Evolutionary conservation across 1,140 invertebrate species (phyloP), one percentile per base, ranked within the genome.

Genomic region (Drosophila subobscura): DNA sequence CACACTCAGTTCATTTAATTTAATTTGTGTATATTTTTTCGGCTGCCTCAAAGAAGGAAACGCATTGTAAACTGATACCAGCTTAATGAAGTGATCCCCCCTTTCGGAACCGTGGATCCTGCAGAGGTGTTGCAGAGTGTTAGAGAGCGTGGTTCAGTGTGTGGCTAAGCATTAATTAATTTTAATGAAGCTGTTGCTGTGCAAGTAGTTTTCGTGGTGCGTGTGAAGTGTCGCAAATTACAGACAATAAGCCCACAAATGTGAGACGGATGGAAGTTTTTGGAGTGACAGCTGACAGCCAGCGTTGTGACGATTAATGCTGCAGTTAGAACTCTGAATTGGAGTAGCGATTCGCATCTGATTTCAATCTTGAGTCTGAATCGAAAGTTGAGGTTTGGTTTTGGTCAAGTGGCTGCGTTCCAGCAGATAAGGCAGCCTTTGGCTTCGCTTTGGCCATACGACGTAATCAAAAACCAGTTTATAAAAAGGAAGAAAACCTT

Each of bases 1-100:
- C 78, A 86, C 83, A 86, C 81, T 88, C 77, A 88, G 77, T 85
- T 86, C 81, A 86, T 86, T 85, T 85, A 85, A 85, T 86, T 85
- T 85, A 85, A 85, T 85, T 85, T 85, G 83, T 81, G 81, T 52
- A 86, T 78, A 77, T 74, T 75, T 86, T 83, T 78, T 86, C 25
- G 68, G 57, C 56, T 71, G 63, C 41, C 53, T 44, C 53, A 71
- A 42, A 59, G 57, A 45, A 65, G 20, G 23, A 73, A 58, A 70
- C 61, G 25, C 40, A 29, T 46, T 27, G 54, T 57, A 72, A 75
- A 65, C 73, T 88, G 81, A 86, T 86, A 86, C 59, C 58, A 67
- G 64, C 68, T 57, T 86, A 86, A 86, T 86, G 81, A 88, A 78
- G 73, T 47, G 45, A 78, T 65, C 60, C 60, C 23, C 64, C 23